Percentiles rank a stretch among this genome's conserved stretches.
These are phyloP conservation scores for Musca domestica DNA, from an alignment of 1,140 invertebrate species.

Conservation along the genomic window DNA sequence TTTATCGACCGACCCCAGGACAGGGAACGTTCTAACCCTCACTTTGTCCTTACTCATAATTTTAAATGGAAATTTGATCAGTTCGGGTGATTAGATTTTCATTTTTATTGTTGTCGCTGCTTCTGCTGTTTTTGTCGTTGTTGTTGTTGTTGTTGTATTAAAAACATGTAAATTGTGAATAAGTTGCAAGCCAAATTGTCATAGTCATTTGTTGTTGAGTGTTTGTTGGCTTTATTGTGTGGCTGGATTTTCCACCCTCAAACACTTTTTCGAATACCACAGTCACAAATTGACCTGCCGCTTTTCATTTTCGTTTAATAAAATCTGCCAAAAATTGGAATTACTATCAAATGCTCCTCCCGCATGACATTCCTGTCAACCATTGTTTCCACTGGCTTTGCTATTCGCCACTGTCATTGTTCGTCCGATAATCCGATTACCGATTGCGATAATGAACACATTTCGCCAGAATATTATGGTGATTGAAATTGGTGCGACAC, in stretches of 20 bases:
- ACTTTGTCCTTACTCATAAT: not conserved
- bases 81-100: constrained; percentile 11
- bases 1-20: not conserved
- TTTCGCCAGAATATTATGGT: constrained; percentile 14
- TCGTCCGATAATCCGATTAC: constrained; percentile 47
- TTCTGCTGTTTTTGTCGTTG: not conserved
- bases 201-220: constrained; percentile 3
- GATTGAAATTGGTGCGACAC: not conserved
- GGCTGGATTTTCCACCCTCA: constrained; percentile 1
- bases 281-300: constrained; percentile 14
- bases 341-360: constrained; percentile 5
- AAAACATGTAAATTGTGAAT: constrained; percentile 1
- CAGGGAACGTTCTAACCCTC: not conserved
- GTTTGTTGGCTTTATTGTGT: not conserved
- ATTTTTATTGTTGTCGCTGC: constrained; percentile 1
- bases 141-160: not conserved
- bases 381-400: too few relatives aligned
- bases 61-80: constrained; percentile 16
- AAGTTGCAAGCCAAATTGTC: too few relatives aligned
- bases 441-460: constrained; percentile 29
- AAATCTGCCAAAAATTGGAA: constrained; percentile 2
- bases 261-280: not conserved
- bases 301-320: constrained; percentile 5
- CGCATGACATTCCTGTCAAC: not conserved
- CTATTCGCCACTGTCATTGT: not conserved